These are phyloP conservation scores for Megaceryle maxima DNA, from an alignment of 2,113 vertebrate species.

Conservation along the genomic window DNA sequence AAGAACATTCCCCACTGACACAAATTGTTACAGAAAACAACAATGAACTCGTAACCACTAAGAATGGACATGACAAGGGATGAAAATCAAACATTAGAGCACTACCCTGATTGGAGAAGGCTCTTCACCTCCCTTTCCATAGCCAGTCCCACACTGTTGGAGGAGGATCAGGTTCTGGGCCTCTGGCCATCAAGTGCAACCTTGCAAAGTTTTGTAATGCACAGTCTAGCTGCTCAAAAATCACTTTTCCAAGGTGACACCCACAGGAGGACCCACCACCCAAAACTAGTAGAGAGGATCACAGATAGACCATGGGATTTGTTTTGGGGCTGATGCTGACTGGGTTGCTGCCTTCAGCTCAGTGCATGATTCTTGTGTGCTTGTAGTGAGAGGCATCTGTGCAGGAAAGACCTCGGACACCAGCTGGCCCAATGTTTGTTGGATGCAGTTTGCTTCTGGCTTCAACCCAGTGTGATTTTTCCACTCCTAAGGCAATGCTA, in stretches of 20 bases:
- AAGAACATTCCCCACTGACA: neutral
- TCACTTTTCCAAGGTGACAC: neutral
- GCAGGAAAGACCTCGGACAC: neutral
- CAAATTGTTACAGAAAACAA: neutral
- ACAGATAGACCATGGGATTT: neutral
- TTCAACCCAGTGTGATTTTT: neutral
- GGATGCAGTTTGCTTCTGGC: neutral
- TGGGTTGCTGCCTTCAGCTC: neutral
- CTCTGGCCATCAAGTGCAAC: neutral
- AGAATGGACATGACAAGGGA: neutral
- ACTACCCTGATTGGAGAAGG: neutral
- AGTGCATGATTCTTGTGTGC: neutral
- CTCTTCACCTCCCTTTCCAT: neutral
- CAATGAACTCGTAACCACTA: neutral
- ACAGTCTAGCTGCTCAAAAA: neutral
- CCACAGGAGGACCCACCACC: neutral
- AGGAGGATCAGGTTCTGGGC: neutral
- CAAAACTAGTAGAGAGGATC: neutral
- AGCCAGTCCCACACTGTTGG: neutral
- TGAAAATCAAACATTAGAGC: neutral
- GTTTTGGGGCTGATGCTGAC: neutral
- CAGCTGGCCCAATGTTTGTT: neutral
- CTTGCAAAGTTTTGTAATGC: neutral
- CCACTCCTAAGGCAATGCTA: neutral
- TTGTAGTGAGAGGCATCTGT: neutral